Evolutionary conservation across 2,888 invertebrate species (phyloP), one percentile per base, ranked within the genome.

Genomic region (Psococerastis gibbosa): DNA sequence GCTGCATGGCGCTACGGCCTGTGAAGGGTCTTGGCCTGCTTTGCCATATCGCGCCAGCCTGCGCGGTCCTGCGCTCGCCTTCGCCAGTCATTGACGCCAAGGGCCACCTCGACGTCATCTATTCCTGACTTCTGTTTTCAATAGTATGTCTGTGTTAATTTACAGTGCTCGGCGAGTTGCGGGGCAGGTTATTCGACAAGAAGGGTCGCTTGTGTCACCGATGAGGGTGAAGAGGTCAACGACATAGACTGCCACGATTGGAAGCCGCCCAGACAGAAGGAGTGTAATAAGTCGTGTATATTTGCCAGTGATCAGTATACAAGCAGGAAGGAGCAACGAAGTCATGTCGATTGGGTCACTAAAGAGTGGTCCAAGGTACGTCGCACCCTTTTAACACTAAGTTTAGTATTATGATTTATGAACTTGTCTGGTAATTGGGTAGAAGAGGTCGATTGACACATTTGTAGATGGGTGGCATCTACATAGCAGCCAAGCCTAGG

Each of bases 191-290:
- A 27, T 11, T 11, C 6, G 8, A 27, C 27, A 6, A 6, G 27
- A 6, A 27, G 11, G 27, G 27, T 27, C 8, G 11, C 27, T 9
- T 27, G 27, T 27, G 27, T 27, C 27, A 27, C 47, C 53, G 54
- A 35, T 54, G 53, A 9, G 62, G 41, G 62, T 2, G 63, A 57
- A 43, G 65, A 67, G 49, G 66, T 67, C 3, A 55, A 59, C 1
- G 60, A 61, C 32, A 52, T 51, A 15, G 55, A 60, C 43, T 73
- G 73, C 50, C 58, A 56, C 33, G 56, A 59, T 17, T 54, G 61
- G 3, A 66, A 62, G 49, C 74, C 73, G 1, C 57, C 57, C 11
- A 59, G 64, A 32, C 68, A 67, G 49, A 62, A 67, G 41, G 71
- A 69, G 52, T 79, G 78, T 55, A 67, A 65, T 49, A 64, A 60